Percentiles rank a stretch among this genome's conserved stretches.
Conservation (phyloP, 2,888 invertebrate genomes). For the Labia minor region DNA sequence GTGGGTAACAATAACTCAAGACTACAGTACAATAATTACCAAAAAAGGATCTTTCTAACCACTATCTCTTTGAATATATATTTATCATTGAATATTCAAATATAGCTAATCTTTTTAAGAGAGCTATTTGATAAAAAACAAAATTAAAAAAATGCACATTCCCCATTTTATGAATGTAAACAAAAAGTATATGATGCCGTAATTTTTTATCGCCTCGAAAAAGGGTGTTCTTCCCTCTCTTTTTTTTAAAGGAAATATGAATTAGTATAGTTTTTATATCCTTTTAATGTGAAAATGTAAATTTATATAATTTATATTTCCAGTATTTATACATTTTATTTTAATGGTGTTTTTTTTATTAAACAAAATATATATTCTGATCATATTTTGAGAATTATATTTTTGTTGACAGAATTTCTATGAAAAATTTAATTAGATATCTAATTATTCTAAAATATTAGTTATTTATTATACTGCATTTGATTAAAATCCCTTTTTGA, state of each 20-base stretch:
- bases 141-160: neutral
- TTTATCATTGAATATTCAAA: neutral
- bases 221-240: neutral
- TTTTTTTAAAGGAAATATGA: conserved; percentile 1
- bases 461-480: too few species aligned
- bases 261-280: neutral
- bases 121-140: neutral
- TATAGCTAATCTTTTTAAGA: neutral
- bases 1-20: too few species aligned
- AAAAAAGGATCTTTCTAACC: too few species aligned
- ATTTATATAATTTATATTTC: conserved; percentile 3
- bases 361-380: too few species aligned
- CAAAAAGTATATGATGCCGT: neutral
- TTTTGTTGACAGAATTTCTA: too few species aligned
- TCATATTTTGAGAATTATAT: too few species aligned
- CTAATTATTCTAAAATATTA: too few species aligned
- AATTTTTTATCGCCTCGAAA: neutral
- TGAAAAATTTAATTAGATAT: too few species aligned
- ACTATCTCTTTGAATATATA: neutral
- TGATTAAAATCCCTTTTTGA: too few species aligned
- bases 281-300: neutral
- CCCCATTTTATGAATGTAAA: neutral
- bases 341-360: too few species aligned
- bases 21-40: too few species aligned
- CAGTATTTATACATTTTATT: too few species aligned